These are phyloP conservation scores for Lutraria rhynchaena DNA, from an alignment of 1,140 invertebrate genomes.

Conservation along the genomic window DNA sequence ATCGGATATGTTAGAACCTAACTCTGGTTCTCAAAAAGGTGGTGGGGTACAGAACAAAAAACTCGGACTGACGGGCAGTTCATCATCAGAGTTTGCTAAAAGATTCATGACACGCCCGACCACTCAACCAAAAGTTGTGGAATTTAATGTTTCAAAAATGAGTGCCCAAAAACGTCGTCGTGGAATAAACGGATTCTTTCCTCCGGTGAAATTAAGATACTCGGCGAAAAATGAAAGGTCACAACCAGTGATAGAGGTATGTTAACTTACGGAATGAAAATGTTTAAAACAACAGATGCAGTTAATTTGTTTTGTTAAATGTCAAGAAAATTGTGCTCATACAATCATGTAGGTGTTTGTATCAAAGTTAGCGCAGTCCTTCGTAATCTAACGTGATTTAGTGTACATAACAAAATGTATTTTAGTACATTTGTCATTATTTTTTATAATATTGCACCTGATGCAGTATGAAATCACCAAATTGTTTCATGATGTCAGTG, in stretches of 20 bases:
- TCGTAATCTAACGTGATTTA: too few relatives aligned
- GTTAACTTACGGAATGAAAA: too few relatives aligned
- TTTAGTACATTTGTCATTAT: too few relatives aligned
- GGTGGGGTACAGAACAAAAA: slow-evolving; percentile 39
- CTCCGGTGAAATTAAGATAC: slow-evolving; percentile 50
- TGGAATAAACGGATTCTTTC: slow-evolving; percentile 59
- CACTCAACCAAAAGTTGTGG: slow-evolving; percentile 67
- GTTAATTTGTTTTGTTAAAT: too few relatives aligned
- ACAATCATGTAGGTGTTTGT: too few relatives aligned
- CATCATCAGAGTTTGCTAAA: slow-evolving; percentile 66
- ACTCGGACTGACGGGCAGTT: slow-evolving; percentile 62
- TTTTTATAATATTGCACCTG: too few relatives aligned
- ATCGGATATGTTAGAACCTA: slow-evolving; percentile 54
- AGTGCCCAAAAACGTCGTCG: slow-evolving; percentile 39
- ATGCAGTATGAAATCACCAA: too few relatives aligned
- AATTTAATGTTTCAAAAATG: slow-evolving; percentile 61
- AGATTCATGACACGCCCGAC: slow-evolving; percentile 65
- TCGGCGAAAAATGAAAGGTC: slow-evolving; percentile 30
- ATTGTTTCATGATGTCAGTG: too few relatives aligned
- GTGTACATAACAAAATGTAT: too few relatives aligned
- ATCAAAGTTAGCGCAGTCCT: too few relatives aligned
- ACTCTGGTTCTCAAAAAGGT: slow-evolving; percentile 6
- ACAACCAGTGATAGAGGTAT: slow-evolving; percentile 7
- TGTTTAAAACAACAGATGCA: too few relatives aligned
- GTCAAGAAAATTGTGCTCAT: too few relatives aligned